A percentile compares a stretch with the other conserved stretches of the same genome.
phyloP scores from a whole-genome alignment of 2,113 vertebrate genomes.

The Columba janthina region DNA sequence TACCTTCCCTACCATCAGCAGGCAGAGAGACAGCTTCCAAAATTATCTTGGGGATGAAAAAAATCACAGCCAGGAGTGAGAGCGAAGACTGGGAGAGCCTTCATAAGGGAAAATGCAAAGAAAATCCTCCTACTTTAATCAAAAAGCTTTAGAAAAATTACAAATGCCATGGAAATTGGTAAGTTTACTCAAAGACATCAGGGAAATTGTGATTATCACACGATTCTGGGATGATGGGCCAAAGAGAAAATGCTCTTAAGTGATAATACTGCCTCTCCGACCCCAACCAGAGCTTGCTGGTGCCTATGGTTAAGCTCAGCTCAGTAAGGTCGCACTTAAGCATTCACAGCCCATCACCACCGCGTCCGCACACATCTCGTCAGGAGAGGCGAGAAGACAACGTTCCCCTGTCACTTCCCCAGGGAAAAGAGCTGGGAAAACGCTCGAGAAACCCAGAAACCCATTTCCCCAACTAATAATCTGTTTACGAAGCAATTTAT shows the following conservation, averaged over 20 bases:
- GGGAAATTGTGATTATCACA: fast-evolving
- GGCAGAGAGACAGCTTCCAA: neutral
- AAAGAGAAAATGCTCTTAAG: neutral
- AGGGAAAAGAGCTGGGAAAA: neutral
- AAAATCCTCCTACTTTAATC: neutral
- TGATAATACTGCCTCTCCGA: neutral
- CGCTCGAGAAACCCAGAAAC: neutral
- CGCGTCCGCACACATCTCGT: neutral
- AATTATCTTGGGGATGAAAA: neutral
- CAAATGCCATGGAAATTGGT: neutral
- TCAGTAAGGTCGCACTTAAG: neutral
- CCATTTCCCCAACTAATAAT: neutral
- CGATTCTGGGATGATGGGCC: neutral
- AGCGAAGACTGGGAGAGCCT: neutral
- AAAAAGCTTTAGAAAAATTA: neutral
- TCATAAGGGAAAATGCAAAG: fast-evolving
- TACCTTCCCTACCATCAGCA: neutral
- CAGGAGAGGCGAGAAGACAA: neutral
- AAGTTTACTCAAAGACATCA: neutral
- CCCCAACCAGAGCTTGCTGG: neutral
- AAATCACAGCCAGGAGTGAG: neutral
- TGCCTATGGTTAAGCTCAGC: neutral
- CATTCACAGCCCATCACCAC: neutral
- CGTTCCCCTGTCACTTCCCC: neutral
- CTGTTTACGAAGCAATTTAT: neutral